phyloP scores from a whole-genome alignment of 2,888 invertebrate species.

The Rotaria socialis region DNA sequence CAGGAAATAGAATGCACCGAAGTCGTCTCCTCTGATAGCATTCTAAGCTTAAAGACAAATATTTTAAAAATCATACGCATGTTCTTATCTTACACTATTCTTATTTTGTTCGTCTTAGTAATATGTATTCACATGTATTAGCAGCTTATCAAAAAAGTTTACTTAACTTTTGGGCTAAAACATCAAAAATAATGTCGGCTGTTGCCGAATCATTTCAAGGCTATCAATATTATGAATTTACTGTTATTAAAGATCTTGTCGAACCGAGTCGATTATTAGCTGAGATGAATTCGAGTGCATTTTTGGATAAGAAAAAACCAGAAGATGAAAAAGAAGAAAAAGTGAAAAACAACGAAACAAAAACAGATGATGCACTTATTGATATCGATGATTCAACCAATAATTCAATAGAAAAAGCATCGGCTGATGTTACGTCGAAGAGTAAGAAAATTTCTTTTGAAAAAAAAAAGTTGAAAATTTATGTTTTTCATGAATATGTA shows the following conservation, averaged over 20 bases:
- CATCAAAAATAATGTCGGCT: constrained; percentile 71
- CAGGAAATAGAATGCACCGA: too few relatives aligned
- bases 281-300: neutral
- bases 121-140: constrained; percentile 45
- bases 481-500: neutral
- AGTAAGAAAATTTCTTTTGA: neutral
- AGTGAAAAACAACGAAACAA: neutral
- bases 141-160: constrained; percentile 69
- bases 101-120: neutral
- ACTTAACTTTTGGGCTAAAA: constrained; percentile 78
- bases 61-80: too few relatives aligned
- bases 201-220: constrained; percentile 70
- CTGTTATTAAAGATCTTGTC: constrained; percentile 68
- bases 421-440: neutral
- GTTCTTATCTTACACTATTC: too few relatives aligned
- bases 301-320: neutral
- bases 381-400: neutral
- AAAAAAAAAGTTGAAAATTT: too few relatives aligned
- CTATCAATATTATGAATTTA: constrained; percentile 82
- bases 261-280: constrained; percentile 39
- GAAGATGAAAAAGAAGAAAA: neutral
- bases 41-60: too few relatives aligned
- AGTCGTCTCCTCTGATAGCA: too few relatives aligned
- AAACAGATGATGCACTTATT: neutral
- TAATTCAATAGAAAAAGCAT: neutral